These are phyloP conservation scores for Esox masquinongy DNA, from an alignment of 2,797 vertebrate genomes.

Conservation along the genomic window DNA sequence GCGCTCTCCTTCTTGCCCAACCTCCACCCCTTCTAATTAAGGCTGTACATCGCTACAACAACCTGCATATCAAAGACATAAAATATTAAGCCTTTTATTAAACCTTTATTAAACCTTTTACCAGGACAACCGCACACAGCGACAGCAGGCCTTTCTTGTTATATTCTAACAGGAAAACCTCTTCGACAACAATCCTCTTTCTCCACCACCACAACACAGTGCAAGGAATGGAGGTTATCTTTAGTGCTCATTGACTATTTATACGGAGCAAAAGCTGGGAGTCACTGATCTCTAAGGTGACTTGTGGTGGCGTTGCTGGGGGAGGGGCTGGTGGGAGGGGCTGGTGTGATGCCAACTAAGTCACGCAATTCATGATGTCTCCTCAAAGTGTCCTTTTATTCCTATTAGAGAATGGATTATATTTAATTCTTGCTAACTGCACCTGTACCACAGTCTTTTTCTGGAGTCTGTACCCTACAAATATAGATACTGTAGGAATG, in stretches of 20 bases:
- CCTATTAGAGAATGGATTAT: slow-evolving; percentile 51
- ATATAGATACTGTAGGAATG: slow-evolving; percentile 10
- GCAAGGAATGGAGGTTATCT: slow-evolving; percentile 64
- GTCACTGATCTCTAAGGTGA: slow-evolving; percentile 78
- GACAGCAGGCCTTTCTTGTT: slow-evolving; percentile 22
- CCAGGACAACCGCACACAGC: slow-evolving; percentile 27
- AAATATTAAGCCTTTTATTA: slow-evolving; percentile 66
- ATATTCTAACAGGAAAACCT: slow-evolving; percentile 53
- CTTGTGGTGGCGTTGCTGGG: slow-evolving; percentile 54
- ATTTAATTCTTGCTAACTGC: slow-evolving; percentile 39
- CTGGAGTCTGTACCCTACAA: neutral
- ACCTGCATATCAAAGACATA: slow-evolving; percentile 52
- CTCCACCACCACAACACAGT: slow-evolving; percentile 35
- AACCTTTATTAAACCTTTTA: slow-evolving; percentile 49
- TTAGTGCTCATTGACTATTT: slow-evolving; percentile 76
- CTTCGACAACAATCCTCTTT: slow-evolving; percentile 37
- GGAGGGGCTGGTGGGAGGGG: slow-evolving; percentile 45
- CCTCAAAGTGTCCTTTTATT: slow-evolving; percentile 65
- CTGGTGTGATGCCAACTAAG: slow-evolving; percentile 51
- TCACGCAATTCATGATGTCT: slow-evolving; percentile 64
- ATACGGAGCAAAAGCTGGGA: slow-evolving; percentile 63
- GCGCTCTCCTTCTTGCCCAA: neutral
- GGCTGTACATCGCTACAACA: slow-evolving; percentile 37
- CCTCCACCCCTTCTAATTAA: slow-evolving; percentile 45
- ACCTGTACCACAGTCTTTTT: neutral